Evolutionary conservation across 92 coral and sea anemone species (phyloP).

Genomic region (Palythoa heliodiscus): DNA sequence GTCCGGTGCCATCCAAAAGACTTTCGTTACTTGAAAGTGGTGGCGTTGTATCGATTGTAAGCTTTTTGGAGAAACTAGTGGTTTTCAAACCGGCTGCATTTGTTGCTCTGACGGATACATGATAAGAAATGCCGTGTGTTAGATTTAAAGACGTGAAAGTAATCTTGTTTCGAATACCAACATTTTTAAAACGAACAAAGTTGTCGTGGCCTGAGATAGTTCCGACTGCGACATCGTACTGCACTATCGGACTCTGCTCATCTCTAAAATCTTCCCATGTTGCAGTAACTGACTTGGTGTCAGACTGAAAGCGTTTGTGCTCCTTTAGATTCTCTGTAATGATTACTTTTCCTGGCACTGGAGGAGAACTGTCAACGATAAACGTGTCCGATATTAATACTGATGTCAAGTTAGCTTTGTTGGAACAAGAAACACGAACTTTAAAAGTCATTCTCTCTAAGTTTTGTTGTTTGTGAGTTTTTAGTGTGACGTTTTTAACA

Average conservation of each 20-base stretch:
- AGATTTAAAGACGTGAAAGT: slow-evolving; percentile 56
- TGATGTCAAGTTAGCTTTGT: slow-evolving; percentile 77
- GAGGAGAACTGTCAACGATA: slow-evolving; percentile 70
- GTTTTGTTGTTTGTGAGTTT: background rate
- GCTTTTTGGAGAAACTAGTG: slow-evolving; percentile 45
- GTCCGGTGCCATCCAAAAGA: slow-evolving; percentile 75
- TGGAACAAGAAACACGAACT: slow-evolving; percentile 63
- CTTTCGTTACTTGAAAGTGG: slow-evolving; percentile 69
- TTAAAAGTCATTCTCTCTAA: slow-evolving; percentile 47
- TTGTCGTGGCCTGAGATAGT: slow-evolving; percentile 63
- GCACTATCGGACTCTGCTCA: slow-evolving; percentile 65
- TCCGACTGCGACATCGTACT: slow-evolving; percentile 76
- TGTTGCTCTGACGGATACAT: slow-evolving; percentile 72
- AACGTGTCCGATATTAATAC: slow-evolving; percentile 54
- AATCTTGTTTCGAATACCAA: slow-evolving; percentile 61
- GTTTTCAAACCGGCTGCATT: slow-evolving; percentile 81
- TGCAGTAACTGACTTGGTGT: slow-evolving; percentile 52
- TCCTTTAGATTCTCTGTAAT: slow-evolving; percentile 57
- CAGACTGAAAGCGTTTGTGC: slow-evolving; percentile 61
- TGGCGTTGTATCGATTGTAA: slow-evolving; percentile 76
- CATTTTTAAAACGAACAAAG: slow-evolving; percentile 59
- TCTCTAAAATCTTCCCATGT: slow-evolving; percentile 84
- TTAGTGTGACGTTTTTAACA: slow-evolving; percentile 28
- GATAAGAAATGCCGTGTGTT: slow-evolving; percentile 57
- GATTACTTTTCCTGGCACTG: slow-evolving; percentile 59